phyloP scores from a whole-genome alignment of 2,888 invertebrate species.

The Tenthredo scrophulariae region DNA sequence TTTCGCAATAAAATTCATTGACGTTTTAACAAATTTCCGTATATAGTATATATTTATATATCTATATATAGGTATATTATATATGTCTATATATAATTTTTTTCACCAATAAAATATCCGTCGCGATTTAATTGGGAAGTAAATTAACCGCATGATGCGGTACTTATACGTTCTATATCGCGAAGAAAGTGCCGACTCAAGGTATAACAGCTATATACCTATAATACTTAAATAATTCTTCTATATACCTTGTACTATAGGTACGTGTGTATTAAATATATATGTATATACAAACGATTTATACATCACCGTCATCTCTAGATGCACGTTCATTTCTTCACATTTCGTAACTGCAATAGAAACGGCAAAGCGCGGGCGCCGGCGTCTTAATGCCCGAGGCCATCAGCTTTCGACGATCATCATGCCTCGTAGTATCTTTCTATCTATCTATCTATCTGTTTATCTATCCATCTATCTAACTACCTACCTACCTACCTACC shows the following conservation, averaged over 20 bases:
- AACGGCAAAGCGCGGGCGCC: constrained; percentile 33
- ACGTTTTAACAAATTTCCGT: constrained; percentile 9
- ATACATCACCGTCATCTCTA: background rate
- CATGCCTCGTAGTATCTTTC: background rate
- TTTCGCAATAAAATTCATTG: constrained; percentile 46
- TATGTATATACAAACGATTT: too few species aligned
- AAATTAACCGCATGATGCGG: constrained; percentile 10
- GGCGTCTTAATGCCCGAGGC: constrained; percentile 50
- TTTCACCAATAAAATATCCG: background rate
- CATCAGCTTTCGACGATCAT: constrained; percentile 48
- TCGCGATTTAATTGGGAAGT: constrained; percentile 17
- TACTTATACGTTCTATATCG: background rate
- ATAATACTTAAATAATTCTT: background rate
- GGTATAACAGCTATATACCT: background rate
- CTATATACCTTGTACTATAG: background rate
- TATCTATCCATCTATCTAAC: background rate
- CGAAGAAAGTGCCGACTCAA: background rate
- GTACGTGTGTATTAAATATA: background rate
- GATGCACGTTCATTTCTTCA: constrained; percentile 24
- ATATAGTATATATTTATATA: background rate
- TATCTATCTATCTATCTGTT: background rate
- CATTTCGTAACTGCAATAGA: constrained; percentile 17
- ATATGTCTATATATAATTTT: background rate
- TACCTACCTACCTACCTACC: background rate
- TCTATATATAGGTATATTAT: background rate